Percentiles rank a stretch among this genome's conserved stretches.
Evolutionary conservation across 2,797 vertebrate genomes (phyloP).

Genomic region (Silurus lanzhouensis): DNA sequence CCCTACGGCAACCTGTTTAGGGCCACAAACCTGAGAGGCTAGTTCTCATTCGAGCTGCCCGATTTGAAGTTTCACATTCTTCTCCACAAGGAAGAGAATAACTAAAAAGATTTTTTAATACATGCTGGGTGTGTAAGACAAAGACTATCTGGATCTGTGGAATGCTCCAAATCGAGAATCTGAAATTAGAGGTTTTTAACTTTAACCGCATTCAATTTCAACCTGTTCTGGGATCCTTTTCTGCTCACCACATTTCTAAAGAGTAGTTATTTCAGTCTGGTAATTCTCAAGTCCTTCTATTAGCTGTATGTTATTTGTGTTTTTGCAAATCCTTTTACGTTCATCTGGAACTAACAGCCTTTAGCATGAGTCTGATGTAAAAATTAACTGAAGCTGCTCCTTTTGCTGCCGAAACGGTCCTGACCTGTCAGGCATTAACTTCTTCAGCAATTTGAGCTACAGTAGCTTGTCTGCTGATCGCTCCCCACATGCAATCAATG

Average conservation of each 20-base stretch:
- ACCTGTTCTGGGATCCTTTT: not conserved
- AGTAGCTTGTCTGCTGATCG: too few relatives aligned
- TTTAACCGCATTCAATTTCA: not conserved
- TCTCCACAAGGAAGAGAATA: not conserved
- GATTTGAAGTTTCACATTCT: not conserved
- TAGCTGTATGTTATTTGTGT: not conserved
- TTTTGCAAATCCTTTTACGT: not conserved
- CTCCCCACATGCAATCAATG: too few relatives aligned
- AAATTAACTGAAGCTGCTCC: not conserved
- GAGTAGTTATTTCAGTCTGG: not conserved
- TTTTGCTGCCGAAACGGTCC: too few relatives aligned
- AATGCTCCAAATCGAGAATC: not conserved
- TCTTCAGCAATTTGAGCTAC: too few relatives aligned
- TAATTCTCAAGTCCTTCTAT: not conserved
- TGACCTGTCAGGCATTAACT: too few relatives aligned
- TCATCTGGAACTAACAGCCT: not conserved
- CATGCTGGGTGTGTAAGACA: not conserved
- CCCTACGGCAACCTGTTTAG: constrained; percentile 21
- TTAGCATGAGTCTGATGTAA: not conserved
- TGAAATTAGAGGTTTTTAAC: not conserved
- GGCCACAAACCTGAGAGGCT: constrained; percentile 11
- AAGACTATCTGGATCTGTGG: not conserved
- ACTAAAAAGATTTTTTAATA: not conserved
- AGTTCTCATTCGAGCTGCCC: not conserved
- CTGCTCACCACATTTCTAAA: not conserved